These are phyloP conservation scores for Cyaniris semiargus DNA, from an alignment of 2,888 invertebrate species.

Conservation along the genomic window DNA sequence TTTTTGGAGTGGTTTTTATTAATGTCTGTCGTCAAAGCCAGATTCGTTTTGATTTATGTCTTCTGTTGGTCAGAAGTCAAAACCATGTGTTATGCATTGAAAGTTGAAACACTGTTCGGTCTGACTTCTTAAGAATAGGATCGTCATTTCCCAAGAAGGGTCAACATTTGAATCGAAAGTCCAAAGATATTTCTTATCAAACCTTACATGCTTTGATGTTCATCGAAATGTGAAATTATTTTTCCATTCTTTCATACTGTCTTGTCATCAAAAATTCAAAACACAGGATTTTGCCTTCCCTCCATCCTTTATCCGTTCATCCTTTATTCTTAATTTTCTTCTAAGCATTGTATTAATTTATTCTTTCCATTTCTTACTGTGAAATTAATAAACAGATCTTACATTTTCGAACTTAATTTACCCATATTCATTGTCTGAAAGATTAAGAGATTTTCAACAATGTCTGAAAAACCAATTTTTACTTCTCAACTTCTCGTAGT, in stretches of 20 bases:
- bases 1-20: conserved; percentile 30
- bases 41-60: conserved; percentile 18
- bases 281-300: background rate
- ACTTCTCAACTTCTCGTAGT: background rate
- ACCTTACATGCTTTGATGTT: background rate
- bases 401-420: no score
- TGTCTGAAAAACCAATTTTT: background rate
- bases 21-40: conserved; percentile 3
- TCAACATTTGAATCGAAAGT: background rate
- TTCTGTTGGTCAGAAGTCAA: background rate
- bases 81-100: background rate
- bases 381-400: background rate
- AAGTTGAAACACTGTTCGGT: background rate
- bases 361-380: background rate
- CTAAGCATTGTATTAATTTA: background rate
- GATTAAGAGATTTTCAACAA: background rate
- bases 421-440: background rate
- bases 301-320: background rate
- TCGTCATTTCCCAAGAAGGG: background rate
- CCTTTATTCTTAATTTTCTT: background rate
- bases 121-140: background rate
- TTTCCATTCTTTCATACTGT: background rate
- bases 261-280: background rate
- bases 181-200: background rate
- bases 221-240: conserved; percentile 11